phyloP scores from a whole-genome alignment of 1,140 invertebrate species.

The Aplysia californica region DNA sequence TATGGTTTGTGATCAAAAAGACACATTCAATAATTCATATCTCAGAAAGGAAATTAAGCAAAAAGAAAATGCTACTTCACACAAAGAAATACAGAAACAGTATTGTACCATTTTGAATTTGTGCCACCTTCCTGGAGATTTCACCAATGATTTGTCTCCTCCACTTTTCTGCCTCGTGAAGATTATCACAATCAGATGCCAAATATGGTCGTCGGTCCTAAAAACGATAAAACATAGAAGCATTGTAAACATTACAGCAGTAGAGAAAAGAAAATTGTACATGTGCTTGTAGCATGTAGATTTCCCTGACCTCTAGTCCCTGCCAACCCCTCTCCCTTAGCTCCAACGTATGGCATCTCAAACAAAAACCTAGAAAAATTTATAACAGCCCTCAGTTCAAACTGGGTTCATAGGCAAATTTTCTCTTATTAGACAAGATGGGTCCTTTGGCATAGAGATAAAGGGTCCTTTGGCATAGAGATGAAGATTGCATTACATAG shows the following conservation, averaged over 20 bases:
- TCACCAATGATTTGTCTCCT: conserved; percentile 95
- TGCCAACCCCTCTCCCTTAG: neutral
- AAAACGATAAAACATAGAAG: conserved; percentile 6
- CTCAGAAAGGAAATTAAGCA: neutral
- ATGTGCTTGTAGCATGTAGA: neutral
- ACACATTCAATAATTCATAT: too few species aligned
- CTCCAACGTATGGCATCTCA: neutral
- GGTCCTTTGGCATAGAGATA: too few species aligned
- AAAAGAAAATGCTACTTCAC: neutral
- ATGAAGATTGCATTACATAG: too few species aligned
- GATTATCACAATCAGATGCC: conserved; percentile 91
- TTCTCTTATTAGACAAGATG: neutral
- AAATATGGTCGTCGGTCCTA: conserved; percentile 89
- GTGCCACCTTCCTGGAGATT: conserved; percentile 98
- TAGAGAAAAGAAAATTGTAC: neutral
- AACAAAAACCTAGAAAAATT: neutral
- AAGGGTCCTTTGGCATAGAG: too few species aligned
- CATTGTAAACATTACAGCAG: neutral
- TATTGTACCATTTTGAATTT: conserved; percentile 97
- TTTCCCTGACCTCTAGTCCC: neutral
- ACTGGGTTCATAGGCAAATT: too few species aligned
- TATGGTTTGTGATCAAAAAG: too few species aligned
- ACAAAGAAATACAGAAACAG: conserved; percentile 15
- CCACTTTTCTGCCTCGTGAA: conserved; percentile 94
- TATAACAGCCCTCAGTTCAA: too few species aligned